Conservation (phyloP, 2,113 vertebrate genomes). For the Pan paniscus region DNA sequence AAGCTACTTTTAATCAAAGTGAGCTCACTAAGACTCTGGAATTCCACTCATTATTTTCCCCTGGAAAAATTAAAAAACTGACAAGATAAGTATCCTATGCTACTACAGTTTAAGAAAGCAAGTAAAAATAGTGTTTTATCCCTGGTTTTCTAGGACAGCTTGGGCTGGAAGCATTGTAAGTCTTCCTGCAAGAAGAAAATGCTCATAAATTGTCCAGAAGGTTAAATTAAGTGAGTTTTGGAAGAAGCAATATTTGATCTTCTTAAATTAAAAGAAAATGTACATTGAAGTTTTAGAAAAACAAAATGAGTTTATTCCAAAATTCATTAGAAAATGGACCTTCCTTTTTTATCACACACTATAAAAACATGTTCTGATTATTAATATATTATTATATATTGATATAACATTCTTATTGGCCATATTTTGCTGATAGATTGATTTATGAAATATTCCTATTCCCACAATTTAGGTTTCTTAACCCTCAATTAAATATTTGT, state of each 20-base stretch:
- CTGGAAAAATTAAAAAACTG: background rate
- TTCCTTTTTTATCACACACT: background rate
- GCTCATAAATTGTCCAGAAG: constrained; percentile 4
- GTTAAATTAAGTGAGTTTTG: background rate
- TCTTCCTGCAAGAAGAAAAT: background rate
- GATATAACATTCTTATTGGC: background rate
- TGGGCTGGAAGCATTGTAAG: background rate
- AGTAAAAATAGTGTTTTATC: background rate
- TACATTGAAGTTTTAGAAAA: background rate
- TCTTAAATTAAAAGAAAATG: background rate
- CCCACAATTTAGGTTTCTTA: background rate
- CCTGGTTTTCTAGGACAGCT: background rate
- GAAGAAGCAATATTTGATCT: background rate
- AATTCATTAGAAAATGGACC: background rate
- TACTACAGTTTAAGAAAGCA: background rate
- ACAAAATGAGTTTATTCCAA: background rate
- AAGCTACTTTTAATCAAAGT: background rate
- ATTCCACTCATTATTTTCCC: background rate
- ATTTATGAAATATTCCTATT: background rate
- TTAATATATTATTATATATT: background rate
- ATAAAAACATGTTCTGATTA: background rate
- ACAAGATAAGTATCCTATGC: background rate
- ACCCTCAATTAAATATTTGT: background rate
- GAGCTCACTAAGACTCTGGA: background rate
- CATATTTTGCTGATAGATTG: background rate